Evolutionary conservation across 2,113 vertebrate species (phyloP).

Genomic region (Ginglymostoma cirratum): DNA sequence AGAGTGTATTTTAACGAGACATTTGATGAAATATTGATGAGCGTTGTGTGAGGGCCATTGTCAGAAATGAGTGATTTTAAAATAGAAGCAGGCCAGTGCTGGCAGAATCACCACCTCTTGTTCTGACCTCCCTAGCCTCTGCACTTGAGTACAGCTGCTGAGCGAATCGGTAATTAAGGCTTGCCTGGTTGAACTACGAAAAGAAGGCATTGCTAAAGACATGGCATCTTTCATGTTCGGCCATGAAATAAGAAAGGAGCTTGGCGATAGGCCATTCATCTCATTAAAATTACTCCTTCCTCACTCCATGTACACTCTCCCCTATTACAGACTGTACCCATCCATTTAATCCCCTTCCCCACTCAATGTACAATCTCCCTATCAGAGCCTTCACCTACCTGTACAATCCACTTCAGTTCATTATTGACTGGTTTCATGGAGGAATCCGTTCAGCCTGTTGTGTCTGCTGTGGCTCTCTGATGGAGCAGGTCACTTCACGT

Average conservation of each 20-base stretch:
- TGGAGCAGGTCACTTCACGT: no score
- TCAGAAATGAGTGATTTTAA: slow-evolving; percentile 49
- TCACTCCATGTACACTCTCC: neutral
- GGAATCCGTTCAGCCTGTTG: no score
- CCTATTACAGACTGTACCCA: neutral
- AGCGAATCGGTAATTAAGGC: neutral
- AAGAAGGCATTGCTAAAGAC: neutral
- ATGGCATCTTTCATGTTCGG: neutral
- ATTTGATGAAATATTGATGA: slow-evolving; percentile 50
- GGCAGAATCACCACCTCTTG: slow-evolving; percentile 31
- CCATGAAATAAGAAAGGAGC: neutral
- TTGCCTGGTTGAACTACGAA: neutral
- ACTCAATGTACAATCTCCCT: neutral
- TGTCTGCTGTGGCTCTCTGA: no score
- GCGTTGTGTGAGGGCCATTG: slow-evolving; percentile 43
- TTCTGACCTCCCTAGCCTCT: slow-evolving; percentile 1
- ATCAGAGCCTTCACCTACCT: no score
- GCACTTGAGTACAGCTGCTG: neutral
- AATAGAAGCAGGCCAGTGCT: slow-evolving; percentile 42
- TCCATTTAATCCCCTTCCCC: neutral
- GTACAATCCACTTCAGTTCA: no score
- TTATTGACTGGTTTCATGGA: no score
- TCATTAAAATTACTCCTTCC: neutral
- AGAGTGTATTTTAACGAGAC: slow-evolving; percentile 40
- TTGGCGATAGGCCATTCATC: neutral